phyloP scores from a whole-genome alignment of 2,113 vertebrate species.

The Epinephelus cyanopodus region DNA sequence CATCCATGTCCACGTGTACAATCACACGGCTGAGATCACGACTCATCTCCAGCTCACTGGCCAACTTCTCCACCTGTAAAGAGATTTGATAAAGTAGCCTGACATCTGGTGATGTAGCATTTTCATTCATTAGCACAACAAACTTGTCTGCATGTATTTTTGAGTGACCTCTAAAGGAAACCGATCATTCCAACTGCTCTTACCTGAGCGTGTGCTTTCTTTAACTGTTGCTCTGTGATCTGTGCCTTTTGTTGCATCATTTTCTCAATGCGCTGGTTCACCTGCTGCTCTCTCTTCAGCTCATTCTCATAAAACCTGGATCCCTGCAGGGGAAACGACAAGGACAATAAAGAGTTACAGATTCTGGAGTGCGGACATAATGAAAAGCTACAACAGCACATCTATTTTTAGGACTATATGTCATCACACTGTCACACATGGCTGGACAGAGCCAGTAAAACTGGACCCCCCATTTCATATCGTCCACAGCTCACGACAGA shows the following conservation, averaged over 20 bases:
- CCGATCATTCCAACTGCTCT: not conserved
- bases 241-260: slow-evolving; percentile 90
- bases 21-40: slow-evolving; percentile 90
- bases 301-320: slow-evolving; percentile 97
- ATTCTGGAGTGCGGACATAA: slow-evolving; percentile 16
- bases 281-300: slow-evolving; percentile 94
- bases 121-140: not conserved
- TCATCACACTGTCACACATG: slow-evolving; percentile 36
- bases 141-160: not conserved
- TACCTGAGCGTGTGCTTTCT: slow-evolving; percentile 92
- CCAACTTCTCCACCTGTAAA: slow-evolving; percentile 88
- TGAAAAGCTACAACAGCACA: slow-evolving; percentile 13
- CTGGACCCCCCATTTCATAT: slow-evolving; percentile 2
- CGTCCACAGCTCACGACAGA: not conserved
- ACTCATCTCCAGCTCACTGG: slow-evolving; percentile 85
- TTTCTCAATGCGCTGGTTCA: slow-evolving; percentile 95
- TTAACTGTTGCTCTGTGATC: slow-evolving; percentile 89
- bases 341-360: slow-evolving; percentile 20
- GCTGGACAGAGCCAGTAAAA: slow-evolving; percentile 36
- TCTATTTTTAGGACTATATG: slow-evolving; percentile 27
- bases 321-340: slow-evolving; percentile 84
- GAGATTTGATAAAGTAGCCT: not conserved
- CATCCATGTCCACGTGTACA: slow-evolving; percentile 98
- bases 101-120: not conserved
- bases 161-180: not conserved